These are phyloP conservation scores for Myiopsitta monachus DNA, from an alignment of 2,113 vertebrate genomes.

Conservation along the genomic window DNA sequence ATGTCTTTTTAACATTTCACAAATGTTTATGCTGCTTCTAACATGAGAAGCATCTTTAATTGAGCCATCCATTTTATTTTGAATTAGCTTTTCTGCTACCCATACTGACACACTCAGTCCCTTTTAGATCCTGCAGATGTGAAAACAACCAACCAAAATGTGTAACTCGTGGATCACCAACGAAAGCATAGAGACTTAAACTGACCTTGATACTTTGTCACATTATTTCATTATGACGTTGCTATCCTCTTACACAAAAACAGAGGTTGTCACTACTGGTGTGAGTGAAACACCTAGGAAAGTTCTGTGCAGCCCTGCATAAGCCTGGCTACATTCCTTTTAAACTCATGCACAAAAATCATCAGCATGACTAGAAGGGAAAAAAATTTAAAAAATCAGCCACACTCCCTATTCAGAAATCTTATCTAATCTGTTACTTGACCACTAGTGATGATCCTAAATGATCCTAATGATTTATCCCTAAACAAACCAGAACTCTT, in stretches of 20 bases:
- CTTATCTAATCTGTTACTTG: not conserved
- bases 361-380: not conserved
- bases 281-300: not conserved
- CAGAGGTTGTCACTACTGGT: not conserved
- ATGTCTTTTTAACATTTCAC: not conserved
- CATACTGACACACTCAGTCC: not conserved
- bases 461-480: too few relatives aligned
- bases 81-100: not conserved
- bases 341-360: not conserved
- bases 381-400: rapidly evolving
- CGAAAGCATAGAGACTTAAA: not conserved
- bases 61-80: not conserved
- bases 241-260: not conserved
- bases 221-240: not conserved
- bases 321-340: not conserved
- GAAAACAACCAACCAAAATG: not conserved
- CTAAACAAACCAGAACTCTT: not conserved
- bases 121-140: not conserved
- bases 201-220: not conserved
- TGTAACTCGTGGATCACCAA: not conserved
- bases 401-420: not conserved
- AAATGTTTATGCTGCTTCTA: not conserved
- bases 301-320: not conserved
- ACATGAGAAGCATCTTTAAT: not conserved
- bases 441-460: not conserved